A percentile compares a stretch with the other conserved stretches of the same genome.
Evolutionary conservation across 2,888 invertebrate genomes (phyloP).

Genomic region (Cremastinae sp.): DNA sequence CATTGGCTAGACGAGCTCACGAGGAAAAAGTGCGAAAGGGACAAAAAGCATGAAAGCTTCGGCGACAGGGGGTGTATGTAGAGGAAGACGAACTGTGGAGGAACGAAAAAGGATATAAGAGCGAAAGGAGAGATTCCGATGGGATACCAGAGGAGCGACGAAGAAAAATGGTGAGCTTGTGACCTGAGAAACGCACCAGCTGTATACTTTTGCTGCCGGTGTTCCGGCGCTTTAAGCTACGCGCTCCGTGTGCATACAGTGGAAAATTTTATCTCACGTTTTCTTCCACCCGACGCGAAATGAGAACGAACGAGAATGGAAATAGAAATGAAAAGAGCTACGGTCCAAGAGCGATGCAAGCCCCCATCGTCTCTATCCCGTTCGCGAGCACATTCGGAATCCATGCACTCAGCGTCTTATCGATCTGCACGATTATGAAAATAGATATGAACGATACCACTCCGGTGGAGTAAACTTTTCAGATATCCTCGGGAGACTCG

Average conservation of each 20-base stretch:
- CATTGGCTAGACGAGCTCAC: slow-evolving; percentile 20
- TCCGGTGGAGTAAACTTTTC: background rate
- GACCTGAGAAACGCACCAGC: slow-evolving; percentile 48
- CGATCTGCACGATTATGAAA: slow-evolving; percentile 31
- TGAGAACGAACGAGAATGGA: slow-evolving; percentile 41
- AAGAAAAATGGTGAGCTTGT: slow-evolving; percentile 33
- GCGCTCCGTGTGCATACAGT: slow-evolving; percentile 30
- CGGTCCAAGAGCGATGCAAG: slow-evolving; percentile 8
- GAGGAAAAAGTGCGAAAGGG: slow-evolving; percentile 1
- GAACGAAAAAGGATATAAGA: background rate
- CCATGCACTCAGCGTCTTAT: background rate
- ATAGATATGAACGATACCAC: slow-evolving; percentile 1
- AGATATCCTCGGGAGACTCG: background rate
- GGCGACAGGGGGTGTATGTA: slow-evolving; percentile 9
- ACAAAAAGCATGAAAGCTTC: slow-evolving; percentile 34
- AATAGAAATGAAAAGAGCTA: slow-evolving; percentile 48
- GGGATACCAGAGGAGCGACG: slow-evolving; percentile 20
- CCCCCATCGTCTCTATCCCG: background rate
- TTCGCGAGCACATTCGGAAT: background rate
- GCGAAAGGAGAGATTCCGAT: background rate
- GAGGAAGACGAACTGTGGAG: slow-evolving; percentile 11
- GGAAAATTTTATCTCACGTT: slow-evolving; percentile 53
- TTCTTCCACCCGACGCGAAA: slow-evolving; percentile 39
- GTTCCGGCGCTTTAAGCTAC: slow-evolving; percentile 12
- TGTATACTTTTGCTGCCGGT: slow-evolving; percentile 29